Conservation (phyloP, 2,113 vertebrate genomes). For the Paradoxurus hermaphroditus region DNA sequence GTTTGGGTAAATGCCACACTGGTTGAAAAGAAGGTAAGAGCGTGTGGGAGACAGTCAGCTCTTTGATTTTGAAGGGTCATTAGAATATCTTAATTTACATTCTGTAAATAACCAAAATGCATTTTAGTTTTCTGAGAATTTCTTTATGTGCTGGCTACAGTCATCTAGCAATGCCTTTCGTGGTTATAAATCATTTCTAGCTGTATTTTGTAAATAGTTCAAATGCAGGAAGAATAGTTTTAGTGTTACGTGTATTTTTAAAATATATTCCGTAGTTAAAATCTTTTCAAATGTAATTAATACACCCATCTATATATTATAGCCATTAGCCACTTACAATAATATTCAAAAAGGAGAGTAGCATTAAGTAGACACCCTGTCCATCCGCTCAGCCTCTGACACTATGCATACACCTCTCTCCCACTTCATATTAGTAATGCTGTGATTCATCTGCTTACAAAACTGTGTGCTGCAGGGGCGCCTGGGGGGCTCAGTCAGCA, state of each 20-base stretch:
- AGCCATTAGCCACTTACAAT: not conserved
- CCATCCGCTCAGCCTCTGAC: not conserved
- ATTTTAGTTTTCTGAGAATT: slow-evolving; percentile 44
- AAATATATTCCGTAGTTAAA: slow-evolving; percentile 9
- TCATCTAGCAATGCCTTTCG: not conserved
- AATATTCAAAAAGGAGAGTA: not conserved
- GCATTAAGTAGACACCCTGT: not conserved
- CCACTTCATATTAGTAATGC: not conserved
- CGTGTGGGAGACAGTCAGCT: slow-evolving; percentile 49
- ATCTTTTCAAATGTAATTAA: slow-evolving; percentile 9
- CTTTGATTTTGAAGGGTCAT: slow-evolving; percentile 60
- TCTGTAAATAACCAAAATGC: slow-evolving; percentile 54
- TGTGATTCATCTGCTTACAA: not conserved
- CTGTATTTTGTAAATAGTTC: slow-evolving; percentile 41
- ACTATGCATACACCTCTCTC: not conserved
- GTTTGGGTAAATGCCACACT: slow-evolving; percentile 46
- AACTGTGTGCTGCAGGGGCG: too few relatives aligned
- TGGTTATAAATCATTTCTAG: slow-evolving; percentile 11
- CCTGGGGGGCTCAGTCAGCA: too few relatives aligned
- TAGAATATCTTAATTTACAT: slow-evolving; percentile 58
- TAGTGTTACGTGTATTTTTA: not conserved
- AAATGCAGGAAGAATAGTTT: not conserved
- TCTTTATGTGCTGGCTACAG: not conserved
- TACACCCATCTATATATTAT: too few relatives aligned
- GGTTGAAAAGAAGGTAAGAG: slow-evolving; percentile 48